A percentile compares a stretch with the other conserved stretches of the same genome.
These are phyloP conservation scores for Thalassoma bifasciatum DNA, from an alignment of 2,113 vertebrate species.

Conservation along the genomic window DNA sequence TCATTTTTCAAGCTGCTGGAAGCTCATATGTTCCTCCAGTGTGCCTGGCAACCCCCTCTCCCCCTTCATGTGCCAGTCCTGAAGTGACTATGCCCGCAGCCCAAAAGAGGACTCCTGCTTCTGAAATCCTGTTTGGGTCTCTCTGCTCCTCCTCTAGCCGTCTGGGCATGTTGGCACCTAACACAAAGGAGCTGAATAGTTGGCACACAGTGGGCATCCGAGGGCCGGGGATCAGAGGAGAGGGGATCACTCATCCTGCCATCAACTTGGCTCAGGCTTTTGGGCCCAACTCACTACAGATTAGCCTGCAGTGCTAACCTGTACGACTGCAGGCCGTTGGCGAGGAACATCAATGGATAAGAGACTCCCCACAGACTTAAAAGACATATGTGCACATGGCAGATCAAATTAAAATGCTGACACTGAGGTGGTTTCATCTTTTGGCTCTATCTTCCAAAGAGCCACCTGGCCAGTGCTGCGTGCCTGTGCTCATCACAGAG, in stretches of 20 bases:
- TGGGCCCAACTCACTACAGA: constrained; percentile 70
- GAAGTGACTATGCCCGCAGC: constrained; percentile 34
- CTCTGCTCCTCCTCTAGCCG: constrained; percentile 70
- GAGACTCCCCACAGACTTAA: constrained; percentile 76
- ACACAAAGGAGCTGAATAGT: constrained; percentile 76
- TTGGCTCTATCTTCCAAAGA: constrained; percentile 72
- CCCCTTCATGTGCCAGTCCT: constrained; percentile 16
- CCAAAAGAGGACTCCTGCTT: constrained; percentile 45
- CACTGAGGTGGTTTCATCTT: constrained; percentile 81
- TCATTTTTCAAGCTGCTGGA: constrained; percentile 11
- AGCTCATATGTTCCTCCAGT: constrained; percentile 12
- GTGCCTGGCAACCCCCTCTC: neutral
- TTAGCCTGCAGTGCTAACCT: constrained; percentile 79
- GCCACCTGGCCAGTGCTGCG: constrained; percentile 74
- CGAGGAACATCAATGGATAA: constrained; percentile 72
- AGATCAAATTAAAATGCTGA: constrained; percentile 82
- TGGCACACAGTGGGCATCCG: constrained; percentile 73
- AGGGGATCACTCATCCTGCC: constrained; percentile 76
- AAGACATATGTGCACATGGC: constrained; percentile 81
- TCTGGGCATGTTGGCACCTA: constrained; percentile 76
- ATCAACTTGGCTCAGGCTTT: constrained; percentile 69
- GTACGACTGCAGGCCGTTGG: constrained; percentile 70
- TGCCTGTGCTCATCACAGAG: constrained; percentile 67
- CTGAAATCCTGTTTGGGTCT: constrained; percentile 61
- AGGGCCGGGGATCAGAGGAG: constrained; percentile 73